Evolutionary conservation across 2,888 invertebrate genomes (phyloP), one percentile per base, ranked within the genome.

Genomic region (Nezara viridula): DNA sequence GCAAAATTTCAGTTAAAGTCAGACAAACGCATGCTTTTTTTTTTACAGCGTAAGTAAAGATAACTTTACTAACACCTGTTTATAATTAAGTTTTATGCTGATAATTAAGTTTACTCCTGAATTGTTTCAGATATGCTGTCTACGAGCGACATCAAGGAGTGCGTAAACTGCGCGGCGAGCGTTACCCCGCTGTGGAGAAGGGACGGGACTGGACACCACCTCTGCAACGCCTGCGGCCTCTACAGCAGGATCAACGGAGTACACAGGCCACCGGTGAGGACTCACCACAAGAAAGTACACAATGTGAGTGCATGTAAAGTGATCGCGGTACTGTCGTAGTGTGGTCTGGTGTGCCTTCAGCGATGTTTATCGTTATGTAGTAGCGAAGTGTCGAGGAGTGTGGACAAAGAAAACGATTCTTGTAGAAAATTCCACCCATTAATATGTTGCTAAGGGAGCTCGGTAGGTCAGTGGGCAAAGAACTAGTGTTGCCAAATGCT

Each of bases 141-240:
- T 32, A 90, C 90, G 49, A 90, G 89, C 40, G 96, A 96, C 91
- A 94, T 95, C 91, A 96, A 96, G 93, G 96, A 96, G 93, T 96
- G 96, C 92, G 95, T 95, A 88, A 95, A 95, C 92, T 96, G 96
- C 92, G 94, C 94, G 37, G 94, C 95, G 32, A 94, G 94, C 90
- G 94, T 95, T 60, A 97, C 97, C 21, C 96, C 97, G 0, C 93
- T 97, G 55, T 98, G 97, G 97, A 94, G 97, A 90, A 94, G 97
- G 91, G 98, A 98, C 93, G 96, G 96, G 90, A 96, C 96, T 55
- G 97, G 97, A 19, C 96, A 97, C 93, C 97, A 96, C 92, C 94
- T 97, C 91, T 98, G 98, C 94, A 97, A 97, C 93, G 97, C 97
- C 86, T 98, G 98, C 92, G 95, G 94, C 55, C 92, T 94, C 86